Percentiles rank a stretch among this genome's conserved stretches.
Conservation (phyloP, 2,888 invertebrate genomes). For the Drosophila suboccidentalis region DNA sequence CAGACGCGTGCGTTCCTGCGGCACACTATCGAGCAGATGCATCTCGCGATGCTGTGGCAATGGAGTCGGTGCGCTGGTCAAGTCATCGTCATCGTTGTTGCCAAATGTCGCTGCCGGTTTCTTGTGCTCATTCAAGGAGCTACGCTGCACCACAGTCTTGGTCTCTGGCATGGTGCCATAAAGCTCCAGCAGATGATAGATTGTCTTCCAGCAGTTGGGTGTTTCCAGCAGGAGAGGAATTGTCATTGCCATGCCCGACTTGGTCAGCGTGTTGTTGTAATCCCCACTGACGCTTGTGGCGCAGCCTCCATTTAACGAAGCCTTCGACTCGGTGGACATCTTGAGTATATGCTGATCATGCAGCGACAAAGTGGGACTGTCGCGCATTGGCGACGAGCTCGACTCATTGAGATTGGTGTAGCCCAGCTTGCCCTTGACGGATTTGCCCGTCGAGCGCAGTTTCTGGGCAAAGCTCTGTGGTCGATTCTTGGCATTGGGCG, state of each 20-base stretch:
- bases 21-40: slow-evolving; percentile 81
- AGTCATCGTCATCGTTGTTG: slow-evolving; percentile 86
- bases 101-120: slow-evolving; percentile 84
- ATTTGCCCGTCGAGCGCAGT: slow-evolving; percentile 93
- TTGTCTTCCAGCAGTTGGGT: slow-evolving; percentile 97
- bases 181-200: slow-evolving; percentile 95
- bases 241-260: slow-evolving; percentile 67
- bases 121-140: slow-evolving; percentile 83
- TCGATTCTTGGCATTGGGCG: slow-evolving; percentile 86
- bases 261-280: slow-evolving; percentile 82
- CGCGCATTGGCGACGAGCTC: slow-evolving; percentile 89
- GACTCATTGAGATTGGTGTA: slow-evolving; percentile 93
- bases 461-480: slow-evolving; percentile 96
- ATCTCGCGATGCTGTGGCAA: slow-evolving; percentile 82
- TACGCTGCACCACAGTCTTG: slow-evolving; percentile 92
- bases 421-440: slow-evolving; percentile 90
- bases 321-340: slow-evolving; percentile 83
- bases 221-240: slow-evolving; percentile 80
- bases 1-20: slow-evolving; percentile 90
- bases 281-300: slow-evolving; percentile 83
- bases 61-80: slow-evolving; percentile 85
- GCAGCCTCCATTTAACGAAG: slow-evolving; percentile 84
- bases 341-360: slow-evolving; percentile 84
- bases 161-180: slow-evolving; percentile 98
- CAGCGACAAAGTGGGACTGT: slow-evolving; percentile 88